These are phyloP conservation scores for Bujurquina vittata DNA, from an alignment of 2,113 vertebrate species.

Conservation along the genomic window DNA sequence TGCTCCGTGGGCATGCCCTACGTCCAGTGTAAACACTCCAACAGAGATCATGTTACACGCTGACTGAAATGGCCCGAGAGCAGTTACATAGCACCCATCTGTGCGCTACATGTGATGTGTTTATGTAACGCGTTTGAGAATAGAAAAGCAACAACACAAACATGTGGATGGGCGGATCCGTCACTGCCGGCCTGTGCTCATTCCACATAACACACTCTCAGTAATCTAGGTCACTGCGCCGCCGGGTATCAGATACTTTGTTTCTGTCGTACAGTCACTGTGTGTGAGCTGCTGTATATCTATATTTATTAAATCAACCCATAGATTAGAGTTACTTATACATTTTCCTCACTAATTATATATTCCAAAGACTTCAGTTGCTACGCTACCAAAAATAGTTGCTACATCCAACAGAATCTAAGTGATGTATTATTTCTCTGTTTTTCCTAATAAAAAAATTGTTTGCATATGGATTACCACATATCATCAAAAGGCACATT, in stretches of 20 bases:
- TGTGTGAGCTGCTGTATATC: neutral
- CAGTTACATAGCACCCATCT: constrained; percentile 50
- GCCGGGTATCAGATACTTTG: constrained; percentile 15
- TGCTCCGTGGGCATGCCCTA: constrained; percentile 46
- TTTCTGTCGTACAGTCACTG: neutral
- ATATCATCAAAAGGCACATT: neutral
- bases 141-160: constrained; percentile 8
- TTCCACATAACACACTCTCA: constrained; percentile 4
- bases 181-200: neutral
- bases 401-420: neutral
- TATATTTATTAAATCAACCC: too few relatives aligned
- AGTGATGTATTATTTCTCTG: neutral
- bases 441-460: neutral
- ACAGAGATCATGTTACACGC: constrained; percentile 46
- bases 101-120: constrained; percentile 62
- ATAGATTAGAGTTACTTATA: neutral
- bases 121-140: constrained; percentile 60
- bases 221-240: constrained; percentile 56
- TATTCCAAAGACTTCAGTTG: neutral
- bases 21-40: constrained; percentile 54
- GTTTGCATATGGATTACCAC: neutral
- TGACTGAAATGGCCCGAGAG: neutral
- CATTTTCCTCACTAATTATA: neutral
- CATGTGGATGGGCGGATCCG: constrained; percentile 60
- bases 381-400: rapidly evolving